Base-by-base conservation (phyloP, 1,140 invertebrate genomes). In the Drosophila carrolli region DNA sequence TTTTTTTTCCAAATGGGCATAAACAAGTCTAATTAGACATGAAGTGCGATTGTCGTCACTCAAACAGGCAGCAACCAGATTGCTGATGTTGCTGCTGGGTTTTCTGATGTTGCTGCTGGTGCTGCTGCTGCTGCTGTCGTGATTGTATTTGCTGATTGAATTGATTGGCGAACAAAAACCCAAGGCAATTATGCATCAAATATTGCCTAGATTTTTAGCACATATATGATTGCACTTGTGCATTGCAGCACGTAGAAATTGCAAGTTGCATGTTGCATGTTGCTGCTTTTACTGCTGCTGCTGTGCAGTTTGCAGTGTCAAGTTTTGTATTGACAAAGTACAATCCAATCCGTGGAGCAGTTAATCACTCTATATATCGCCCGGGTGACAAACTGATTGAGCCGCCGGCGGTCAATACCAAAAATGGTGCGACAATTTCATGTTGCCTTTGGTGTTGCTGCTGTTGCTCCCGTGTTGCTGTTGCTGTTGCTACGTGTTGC, bases 11-110 rank as follows among this genome's bases (percentile, higher is more conserved):
- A 89, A 89, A 89, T 84, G 81, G 84, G 84, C 80, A 89, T 89
- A 89, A 89, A 89, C 84, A 89, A 89, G 84, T 81, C 84, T 89
- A 89, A 89, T 89, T 89, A 89, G 84, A 89, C 84, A 84, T 89
- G 84, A 89, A 89, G 84, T 89, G 84, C 84, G 84, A 89, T 89
- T 55, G 74, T 71, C 65, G 77, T 68, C 83, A 88, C 66, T 76
- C 83, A 67, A 59, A 70, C 57, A 71, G 76, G 55, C 83, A 75
- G 68, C 76, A 60, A 78, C 73, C 65, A 67, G 55, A 54, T 67
- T 77, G 53, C 60, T 29, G 47, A 46, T 63, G 38, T 59, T 57
- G 38, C 51, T 59, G 40, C 32, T 59, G 46, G 29, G 29, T 7
- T 2, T 54, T 9, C 9, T 37, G 57, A 13, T 61, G 38, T 27